Conservation (phyloP, 2,113 vertebrate species). For the Dryoscopus gambensis region DNA sequence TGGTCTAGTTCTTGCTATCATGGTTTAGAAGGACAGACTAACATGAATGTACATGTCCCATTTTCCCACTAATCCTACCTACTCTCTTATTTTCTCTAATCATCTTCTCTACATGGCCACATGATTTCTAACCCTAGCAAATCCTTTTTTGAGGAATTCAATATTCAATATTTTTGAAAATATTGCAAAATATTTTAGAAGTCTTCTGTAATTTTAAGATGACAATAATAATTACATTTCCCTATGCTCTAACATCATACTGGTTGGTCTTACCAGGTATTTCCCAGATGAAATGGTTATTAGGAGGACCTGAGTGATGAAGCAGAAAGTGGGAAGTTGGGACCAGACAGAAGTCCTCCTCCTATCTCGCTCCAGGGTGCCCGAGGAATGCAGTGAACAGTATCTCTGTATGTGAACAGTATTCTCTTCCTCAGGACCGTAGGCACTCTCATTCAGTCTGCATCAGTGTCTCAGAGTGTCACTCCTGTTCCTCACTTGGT, state of each 20-base stretch:
- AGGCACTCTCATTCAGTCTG: background rate
- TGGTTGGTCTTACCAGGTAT: background rate
- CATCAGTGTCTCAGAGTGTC: background rate
- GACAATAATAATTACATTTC: background rate
- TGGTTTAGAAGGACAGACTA: background rate
- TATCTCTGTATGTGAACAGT: too few relatives aligned
- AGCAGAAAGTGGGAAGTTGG: background rate
- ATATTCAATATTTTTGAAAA: background rate
- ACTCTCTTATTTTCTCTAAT: background rate
- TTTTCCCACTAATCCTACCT: background rate
- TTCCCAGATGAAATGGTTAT: background rate
- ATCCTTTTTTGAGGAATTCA: background rate
- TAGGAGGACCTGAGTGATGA: background rate
- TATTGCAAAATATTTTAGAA: background rate
- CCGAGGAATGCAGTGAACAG: background rate
- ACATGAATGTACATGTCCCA: background rate
- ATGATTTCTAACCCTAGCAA: background rate
- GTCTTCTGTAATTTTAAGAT: background rate
- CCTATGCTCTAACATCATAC: fast-evolving
- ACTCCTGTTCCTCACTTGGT: fast-evolving
- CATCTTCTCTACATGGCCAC: background rate
- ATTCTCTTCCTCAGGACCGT: background rate
- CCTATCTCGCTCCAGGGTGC: background rate
- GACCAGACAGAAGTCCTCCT: background rate
- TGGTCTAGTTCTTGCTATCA: background rate